A percentile compares a stretch with the other conserved stretches of the same genome.
Conservation (phyloP, 2,113 vertebrate genomes). For the Hemicordylus capensis region DNA sequence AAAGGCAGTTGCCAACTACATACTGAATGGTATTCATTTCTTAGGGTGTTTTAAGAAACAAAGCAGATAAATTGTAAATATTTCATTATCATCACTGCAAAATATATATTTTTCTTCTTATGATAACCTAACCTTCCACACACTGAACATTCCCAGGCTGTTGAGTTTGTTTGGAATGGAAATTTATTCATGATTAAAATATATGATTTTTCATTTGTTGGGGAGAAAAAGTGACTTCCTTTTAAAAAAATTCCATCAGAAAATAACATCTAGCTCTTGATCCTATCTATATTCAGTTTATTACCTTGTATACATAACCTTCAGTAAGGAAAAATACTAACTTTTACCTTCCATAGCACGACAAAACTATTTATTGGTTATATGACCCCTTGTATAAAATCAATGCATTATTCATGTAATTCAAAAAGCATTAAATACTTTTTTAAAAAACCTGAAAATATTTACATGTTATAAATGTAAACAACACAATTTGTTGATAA, state of each 20-base stretch:
- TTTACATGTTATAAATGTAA: no score
- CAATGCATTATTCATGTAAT: background rate
- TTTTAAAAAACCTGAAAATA: no score
- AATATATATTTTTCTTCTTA: no score
- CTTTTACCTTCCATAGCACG: background rate
- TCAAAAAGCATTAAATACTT: no score
- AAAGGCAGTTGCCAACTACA: no score
- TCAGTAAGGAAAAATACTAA: background rate
- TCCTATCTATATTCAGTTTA: background rate
- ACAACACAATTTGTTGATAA: no score
- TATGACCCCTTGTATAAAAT: background rate
- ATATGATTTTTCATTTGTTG: background rate
- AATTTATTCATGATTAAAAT: background rate
- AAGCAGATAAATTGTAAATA: no score
- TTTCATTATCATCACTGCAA: background rate
- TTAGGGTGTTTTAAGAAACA: no score
- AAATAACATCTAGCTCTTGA: no score
- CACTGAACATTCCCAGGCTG: background rate
- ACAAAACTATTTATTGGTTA: background rate
- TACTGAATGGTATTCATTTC: no score
- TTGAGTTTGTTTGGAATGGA: background rate
- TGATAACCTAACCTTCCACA: background rate
- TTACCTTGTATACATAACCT: background rate
- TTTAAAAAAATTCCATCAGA: no score
- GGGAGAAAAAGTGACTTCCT: no score